Evolutionary conservation across 2,113 vertebrate species (phyloP).

Genomic region (Sinocyclocheilus anshuiensis): DNA sequence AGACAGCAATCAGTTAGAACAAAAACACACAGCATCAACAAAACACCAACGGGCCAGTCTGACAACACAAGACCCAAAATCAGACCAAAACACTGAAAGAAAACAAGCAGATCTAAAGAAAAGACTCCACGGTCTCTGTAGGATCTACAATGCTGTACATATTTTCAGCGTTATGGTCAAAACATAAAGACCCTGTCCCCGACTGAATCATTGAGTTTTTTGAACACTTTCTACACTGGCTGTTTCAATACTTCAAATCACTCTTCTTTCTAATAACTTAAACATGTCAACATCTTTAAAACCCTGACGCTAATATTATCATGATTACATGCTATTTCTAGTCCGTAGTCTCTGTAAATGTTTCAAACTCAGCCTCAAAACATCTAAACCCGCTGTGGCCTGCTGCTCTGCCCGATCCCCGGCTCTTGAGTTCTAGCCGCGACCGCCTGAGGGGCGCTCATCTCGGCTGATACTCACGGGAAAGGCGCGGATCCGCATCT

Average conservation of each 20-base stretch:
- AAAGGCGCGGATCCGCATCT: conserved; percentile 97
- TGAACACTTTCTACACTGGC: neutral
- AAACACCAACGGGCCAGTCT: neutral
- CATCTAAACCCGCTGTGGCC: conserved; percentile 3
- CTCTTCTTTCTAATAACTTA: neutral
- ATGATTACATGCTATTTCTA: neutral
- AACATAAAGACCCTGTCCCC: neutral
- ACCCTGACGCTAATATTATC: neutral
- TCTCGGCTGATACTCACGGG: conserved; percentile 81
- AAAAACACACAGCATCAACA: conserved; percentile 3
- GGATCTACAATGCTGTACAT: neutral
- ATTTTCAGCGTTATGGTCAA: neutral
- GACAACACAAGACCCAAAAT: neutral
- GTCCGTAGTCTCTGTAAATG: neutral
- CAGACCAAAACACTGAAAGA: conserved; percentile 7
- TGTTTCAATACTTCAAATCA: neutral
- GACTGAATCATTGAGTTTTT: neutral
- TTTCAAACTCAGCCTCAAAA: neutral
- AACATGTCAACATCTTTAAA: neutral
- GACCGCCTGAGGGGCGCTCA: neutral
- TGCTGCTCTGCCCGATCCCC: conserved; percentile 51
- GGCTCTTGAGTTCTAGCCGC: conserved; percentile 30
- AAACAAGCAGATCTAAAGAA: conserved; percentile 9
- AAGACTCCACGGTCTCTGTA: neutral
- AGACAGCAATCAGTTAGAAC: neutral